These are phyloP conservation scores for Aphidius gifuensis DNA, from an alignment of 1,140 invertebrate species.

Conservation along the genomic window DNA sequence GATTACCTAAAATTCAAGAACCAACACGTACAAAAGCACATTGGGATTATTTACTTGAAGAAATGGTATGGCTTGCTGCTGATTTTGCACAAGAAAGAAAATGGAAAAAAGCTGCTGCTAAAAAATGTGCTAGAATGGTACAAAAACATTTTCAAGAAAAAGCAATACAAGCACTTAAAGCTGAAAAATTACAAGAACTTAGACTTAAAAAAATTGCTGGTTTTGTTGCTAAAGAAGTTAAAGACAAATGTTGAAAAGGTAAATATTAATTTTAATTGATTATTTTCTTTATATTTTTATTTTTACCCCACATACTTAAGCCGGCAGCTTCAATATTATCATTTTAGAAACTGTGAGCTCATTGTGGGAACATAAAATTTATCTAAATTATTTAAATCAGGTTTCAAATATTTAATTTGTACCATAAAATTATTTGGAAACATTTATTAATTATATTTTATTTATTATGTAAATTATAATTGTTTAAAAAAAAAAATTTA, in stretches of 20 bases:
- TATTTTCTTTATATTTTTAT: neutral
- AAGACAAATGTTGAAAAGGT: constrained; percentile 93
- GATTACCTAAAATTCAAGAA: constrained; percentile 90
- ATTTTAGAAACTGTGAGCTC: constrained; percentile 51
- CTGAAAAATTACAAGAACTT: constrained; percentile 87
- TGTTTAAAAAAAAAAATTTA: constrained; percentile 18
- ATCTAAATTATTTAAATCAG: constrained; percentile 31
- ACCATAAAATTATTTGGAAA: constrained; percentile 34
- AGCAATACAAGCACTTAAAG: constrained; percentile 80
- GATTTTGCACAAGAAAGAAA: constrained; percentile 97
- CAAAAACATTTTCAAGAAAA: constrained; percentile 96
- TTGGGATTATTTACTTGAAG: constrained; percentile 98
- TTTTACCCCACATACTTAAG: constrained; percentile 53
- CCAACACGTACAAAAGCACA: constrained; percentile 88
- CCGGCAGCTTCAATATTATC: constrained; percentile 46
- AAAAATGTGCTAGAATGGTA: constrained; percentile 89
- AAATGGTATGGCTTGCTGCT: constrained; percentile 96
- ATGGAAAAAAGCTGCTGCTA: constrained; percentile 94
- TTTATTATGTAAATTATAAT: neutral
- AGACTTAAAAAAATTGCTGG: constrained; percentile 83
- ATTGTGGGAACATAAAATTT: constrained; percentile 52
- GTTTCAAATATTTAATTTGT: constrained; percentile 24
- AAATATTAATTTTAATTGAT: constrained; percentile 24
- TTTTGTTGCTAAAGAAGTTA: constrained; percentile 89
- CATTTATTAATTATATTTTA: constrained; percentile 21